A percentile compares a stretch with the other conserved stretches of the same genome.
These are phyloP conservation scores for Boulengeromyrus knoepffleri DNA, from an alignment of 2,113 vertebrate species.

Conservation along the genomic window DNA sequence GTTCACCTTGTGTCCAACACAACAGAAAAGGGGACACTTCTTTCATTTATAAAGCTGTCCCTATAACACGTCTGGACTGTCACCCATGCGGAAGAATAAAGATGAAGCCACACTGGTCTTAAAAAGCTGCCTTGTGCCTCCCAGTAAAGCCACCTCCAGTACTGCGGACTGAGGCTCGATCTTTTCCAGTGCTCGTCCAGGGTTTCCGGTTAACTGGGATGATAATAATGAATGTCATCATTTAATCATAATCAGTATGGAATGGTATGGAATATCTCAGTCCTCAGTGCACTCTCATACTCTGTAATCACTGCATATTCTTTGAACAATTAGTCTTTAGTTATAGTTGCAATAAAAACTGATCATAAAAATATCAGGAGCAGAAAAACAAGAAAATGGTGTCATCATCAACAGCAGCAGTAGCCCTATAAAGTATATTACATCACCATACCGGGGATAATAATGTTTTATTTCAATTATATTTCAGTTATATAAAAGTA, in stretches of 20 bases:
- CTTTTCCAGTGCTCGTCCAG: background rate
- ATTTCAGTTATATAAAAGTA: background rate
- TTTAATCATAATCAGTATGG: background rate
- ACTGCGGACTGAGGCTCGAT: background rate
- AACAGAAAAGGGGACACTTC: background rate
- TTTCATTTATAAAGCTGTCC: background rate
- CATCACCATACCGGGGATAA: background rate
- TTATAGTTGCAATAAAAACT: background rate
- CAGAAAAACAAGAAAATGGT: background rate
- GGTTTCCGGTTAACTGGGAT: background rate
- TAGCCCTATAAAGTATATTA: background rate
- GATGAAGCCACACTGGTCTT: background rate
- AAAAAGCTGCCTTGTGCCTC: background rate
- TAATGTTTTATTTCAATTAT: background rate
- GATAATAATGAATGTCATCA: background rate
- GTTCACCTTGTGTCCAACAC: background rate
- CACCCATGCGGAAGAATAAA: background rate
- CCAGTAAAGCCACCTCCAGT: background rate
- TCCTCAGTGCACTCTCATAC: background rate
- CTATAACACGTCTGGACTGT: background rate
- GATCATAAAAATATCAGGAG: background rate
- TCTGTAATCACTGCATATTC: background rate
- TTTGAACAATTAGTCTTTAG: background rate
- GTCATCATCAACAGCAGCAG: background rate
- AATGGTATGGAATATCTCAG: background rate